Evolutionary conservation across 2,113 vertebrate species (phyloP), one percentile per base, ranked within the genome.

Genomic region (Gymnogyps californianus): DNA sequence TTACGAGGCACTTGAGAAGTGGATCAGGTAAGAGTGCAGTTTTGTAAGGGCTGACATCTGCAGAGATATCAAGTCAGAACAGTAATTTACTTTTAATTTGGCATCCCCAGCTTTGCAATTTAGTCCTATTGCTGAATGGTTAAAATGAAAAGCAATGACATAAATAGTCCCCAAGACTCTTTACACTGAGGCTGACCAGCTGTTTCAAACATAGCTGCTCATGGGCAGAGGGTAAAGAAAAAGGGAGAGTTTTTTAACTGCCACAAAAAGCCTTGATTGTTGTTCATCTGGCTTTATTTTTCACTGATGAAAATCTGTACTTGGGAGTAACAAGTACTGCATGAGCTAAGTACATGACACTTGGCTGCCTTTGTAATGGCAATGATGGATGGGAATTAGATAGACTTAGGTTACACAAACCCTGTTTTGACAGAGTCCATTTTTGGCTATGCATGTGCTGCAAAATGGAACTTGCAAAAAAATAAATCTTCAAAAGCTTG

Each of bases 281-380:
- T 85, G 89, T 88, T 97, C 83, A 90, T 94, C 80, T 95, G 92
- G 34, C 90, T 97, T 97, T 95, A 84, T 95, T 97, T 98, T 95
- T 93, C 96, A 85, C 94, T 95, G 96, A 97, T 96, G 95, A 97
- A 81, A 96, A 94, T 75, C 88, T 84, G 87, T 95, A 83, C 91
- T 94, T 92, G 76, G 94, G 96, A 98, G 89, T 88, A 97, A 94
- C 86, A 96, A 97, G 91, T 57, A 57, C 88, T 44, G 58, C 77
- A 91, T 42, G 72, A 97, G 96, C 97, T 96, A 88, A 97, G 92
- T 80, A 38, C 69, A 64, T 83, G 93, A 81, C 86, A 91, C 96
- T 96, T 96, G 90, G 86, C 95, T 95, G 96, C 95, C 95, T 95
- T 93, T 90, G 87, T 90, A 93, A 91, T 65, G 87, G 88, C 83